Evolutionary conservation across 2,797 vertebrate species (phyloP).

Genomic region (Microchirus variegatus): DNA sequence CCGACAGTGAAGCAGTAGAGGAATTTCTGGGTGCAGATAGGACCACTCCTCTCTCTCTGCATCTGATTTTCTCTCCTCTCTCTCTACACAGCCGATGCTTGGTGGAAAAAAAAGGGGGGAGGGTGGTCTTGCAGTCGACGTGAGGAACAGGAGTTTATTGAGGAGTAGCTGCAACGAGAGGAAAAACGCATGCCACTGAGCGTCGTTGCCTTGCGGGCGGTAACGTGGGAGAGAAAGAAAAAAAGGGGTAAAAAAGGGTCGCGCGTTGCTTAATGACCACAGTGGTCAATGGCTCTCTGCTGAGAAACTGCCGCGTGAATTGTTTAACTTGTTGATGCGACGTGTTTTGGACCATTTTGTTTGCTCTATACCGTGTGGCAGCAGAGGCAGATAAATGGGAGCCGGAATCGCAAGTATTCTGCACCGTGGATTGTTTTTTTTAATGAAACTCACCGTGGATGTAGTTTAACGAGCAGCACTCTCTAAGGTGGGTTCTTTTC

Average conservation of each 20-base stretch:
- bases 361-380: slow-evolving; percentile 48
- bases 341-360: slow-evolving; percentile 49
- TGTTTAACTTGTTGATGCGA: slow-evolving; percentile 83
- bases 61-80: slow-evolving; percentile 68
- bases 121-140: slow-evolving; percentile 80
- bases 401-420: slow-evolving; percentile 62
- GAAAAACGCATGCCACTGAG: slow-evolving; percentile 53
- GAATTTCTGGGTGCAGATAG: slow-evolving; percentile 76
- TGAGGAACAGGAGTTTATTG: slow-evolving; percentile 79
- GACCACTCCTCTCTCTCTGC: slow-evolving; percentile 67
- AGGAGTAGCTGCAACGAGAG: slow-evolving; percentile 74
- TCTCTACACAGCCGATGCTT: slow-evolving; percentile 62
- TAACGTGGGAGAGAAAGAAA: slow-evolving; percentile 8
- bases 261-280: slow-evolving; percentile 23
- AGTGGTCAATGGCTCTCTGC: slow-evolving; percentile 15
- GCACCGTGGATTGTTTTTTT: slow-evolving; percentile 50
- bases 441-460: slow-evolving; percentile 57
- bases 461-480: slow-evolving; percentile 66
- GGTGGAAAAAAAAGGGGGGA: slow-evolving; percentile 52
- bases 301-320: slow-evolving; percentile 62
- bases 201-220: slow-evolving; percentile 54
- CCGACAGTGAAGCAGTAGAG: slow-evolving; percentile 59
- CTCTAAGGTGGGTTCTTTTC: slow-evolving; percentile 64
- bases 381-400: slow-evolving; percentile 69
- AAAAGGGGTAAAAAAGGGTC: not conserved